Base-by-base conservation (phyloP, 2,888 invertebrate species). In the Thera britannica region DNA sequence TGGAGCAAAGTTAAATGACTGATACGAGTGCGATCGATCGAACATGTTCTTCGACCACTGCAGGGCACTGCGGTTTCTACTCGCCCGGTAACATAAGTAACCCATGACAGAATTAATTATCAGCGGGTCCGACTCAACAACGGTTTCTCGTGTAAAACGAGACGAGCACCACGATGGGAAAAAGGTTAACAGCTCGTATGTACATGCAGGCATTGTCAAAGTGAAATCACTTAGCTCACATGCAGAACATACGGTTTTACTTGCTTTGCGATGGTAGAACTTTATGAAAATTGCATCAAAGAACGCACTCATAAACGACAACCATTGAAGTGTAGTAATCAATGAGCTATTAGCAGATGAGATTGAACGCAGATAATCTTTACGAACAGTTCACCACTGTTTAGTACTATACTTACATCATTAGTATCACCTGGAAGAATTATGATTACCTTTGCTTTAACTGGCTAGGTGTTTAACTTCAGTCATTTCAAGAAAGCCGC, bases 61-160 rank as follows among this genome's bases (percentile, higher is more conserved):
- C 83, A 82, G 84, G 85, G 85, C 85, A 78, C 79, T 90, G 90
- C 83, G 89, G 90, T 90, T 87, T 86, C 85, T 81, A 84, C 82
- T 77, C 81, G 81, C 82, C 76, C 82, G 81, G 86, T 85, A 87
- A 88, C 81, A 77, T 87, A 90, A 91, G 91, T 91, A 88, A 86
- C 83, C 73, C 90, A 90, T 88, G 88, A 88, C 87, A 82, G 89
- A 89, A 91, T 91, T 90, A 90, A 92, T 92, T 92, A 90, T 87
- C 84, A 76, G 79, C 80, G 74, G 80, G 75, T 72, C 72, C 75
- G 78, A 73, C 79, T 81, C 77, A 80, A 81, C 85, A 92, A 92
- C 91, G 90, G 92, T 91, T 89, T 89, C 90, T 92, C 82, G 89
- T 88, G 91, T 91, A 90, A 87, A 88, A 87, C 85, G 87, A 90